These are phyloP conservation scores for Alcedo atthis DNA, from an alignment of 2,797 vertebrate species.

Conservation along the genomic window DNA sequence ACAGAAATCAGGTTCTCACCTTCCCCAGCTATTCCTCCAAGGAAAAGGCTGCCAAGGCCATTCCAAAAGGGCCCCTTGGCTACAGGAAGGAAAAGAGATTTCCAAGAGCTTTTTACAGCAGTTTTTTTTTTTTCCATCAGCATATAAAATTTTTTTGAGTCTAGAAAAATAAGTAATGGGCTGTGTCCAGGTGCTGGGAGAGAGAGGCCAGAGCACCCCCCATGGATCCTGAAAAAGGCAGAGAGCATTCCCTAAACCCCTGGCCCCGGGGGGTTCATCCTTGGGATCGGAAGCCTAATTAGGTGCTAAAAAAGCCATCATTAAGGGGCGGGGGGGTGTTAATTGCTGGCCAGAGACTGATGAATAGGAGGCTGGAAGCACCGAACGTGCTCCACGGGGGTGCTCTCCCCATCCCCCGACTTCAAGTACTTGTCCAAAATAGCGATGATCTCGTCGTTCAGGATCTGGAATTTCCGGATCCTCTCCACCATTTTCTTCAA, in stretches of 20 bases:
- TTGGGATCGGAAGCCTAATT: neutral
- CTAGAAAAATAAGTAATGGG: conserved; percentile 81
- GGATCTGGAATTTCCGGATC: conserved; percentile 95
- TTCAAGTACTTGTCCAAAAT: conserved; percentile 98
- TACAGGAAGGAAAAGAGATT: conserved; percentile 33
- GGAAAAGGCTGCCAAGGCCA: conserved; percentile 8
- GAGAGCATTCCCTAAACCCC: neutral
- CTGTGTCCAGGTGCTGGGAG: conserved; percentile 77
- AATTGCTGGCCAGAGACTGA: conserved; percentile 97
- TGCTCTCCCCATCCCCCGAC: conserved; percentile 93
- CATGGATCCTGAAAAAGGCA: conserved; percentile 53
- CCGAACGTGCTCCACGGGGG: conserved; percentile 95
- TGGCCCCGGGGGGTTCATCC: neutral
- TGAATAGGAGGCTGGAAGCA: conserved; percentile 99
- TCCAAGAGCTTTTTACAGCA: conserved; percentile 40
- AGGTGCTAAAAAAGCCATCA: neutral
- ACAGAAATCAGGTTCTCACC: conserved; percentile 21
- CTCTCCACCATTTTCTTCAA: conserved; percentile 99
- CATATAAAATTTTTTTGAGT: conserved; percentile 74
- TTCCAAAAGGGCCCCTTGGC: conserved; percentile 26
- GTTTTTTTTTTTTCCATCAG: conserved; percentile 47
- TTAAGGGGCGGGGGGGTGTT: neutral
- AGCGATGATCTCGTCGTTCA: conserved; percentile 96
- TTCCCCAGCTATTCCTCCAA: neutral
- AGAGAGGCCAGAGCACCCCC: conserved; percentile 38